Evolutionary conservation across 2,888 invertebrate genomes (phyloP).

Genomic region (Hirtodrosophila duncani): DNA sequence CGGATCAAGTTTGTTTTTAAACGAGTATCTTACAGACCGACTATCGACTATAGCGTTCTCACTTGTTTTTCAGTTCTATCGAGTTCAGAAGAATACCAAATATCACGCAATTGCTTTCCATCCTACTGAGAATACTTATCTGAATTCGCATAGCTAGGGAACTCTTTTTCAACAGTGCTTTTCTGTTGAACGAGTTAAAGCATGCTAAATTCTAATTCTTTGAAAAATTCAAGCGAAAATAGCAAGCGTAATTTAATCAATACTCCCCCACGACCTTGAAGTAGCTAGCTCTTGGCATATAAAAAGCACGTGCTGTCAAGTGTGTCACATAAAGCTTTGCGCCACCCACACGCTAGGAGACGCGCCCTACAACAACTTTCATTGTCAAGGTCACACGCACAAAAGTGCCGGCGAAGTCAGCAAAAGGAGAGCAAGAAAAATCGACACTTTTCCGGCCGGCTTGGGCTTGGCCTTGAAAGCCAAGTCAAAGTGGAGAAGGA

Average conservation of each 20-base stretch:
- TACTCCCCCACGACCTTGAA: conserved; percentile 49
- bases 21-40: too few species aligned
- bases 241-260: conserved; percentile 57
- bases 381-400: conserved; percentile 62
- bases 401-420: conserved; percentile 16
- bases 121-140: too few species aligned
- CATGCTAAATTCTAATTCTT: too few species aligned
- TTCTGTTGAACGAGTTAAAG: too few species aligned
- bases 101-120: too few species aligned
- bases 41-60: too few species aligned
- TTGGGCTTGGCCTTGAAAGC: conserved; percentile 53
- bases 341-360: conserved; percentile 28
- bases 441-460: conserved; percentile 51
- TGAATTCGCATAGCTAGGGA: too few species aligned
- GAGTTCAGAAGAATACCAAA: too few species aligned
- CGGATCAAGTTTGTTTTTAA: too few species aligned
- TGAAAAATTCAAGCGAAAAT: too few species aligned
- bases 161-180: too few species aligned
- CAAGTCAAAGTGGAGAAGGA: conserved; percentile 30
- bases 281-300: conserved; percentile 27
- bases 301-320: conserved; percentile 64
- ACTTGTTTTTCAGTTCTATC: too few species aligned
- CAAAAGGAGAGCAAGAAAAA: conserved; percentile 10
- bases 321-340: conserved; percentile 45
- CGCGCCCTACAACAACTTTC: conserved; percentile 53